Evolutionary conservation across 2,888 invertebrate genomes (phyloP), one percentile per base, ranked within the genome.

Genomic region (Stictocephala bisonia): DNA sequence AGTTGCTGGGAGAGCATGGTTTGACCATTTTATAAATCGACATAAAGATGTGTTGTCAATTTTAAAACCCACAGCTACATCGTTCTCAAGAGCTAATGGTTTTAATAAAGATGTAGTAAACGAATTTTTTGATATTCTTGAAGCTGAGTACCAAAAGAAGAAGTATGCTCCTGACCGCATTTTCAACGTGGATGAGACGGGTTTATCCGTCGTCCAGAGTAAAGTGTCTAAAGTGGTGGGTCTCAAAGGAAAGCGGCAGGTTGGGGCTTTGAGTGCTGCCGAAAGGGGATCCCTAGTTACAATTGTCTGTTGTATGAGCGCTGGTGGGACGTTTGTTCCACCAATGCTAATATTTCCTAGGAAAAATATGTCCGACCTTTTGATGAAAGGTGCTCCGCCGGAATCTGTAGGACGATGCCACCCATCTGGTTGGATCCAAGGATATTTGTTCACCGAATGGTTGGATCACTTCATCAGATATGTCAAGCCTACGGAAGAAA

Each of bases 121-220:
- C 40, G 40, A 7, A 4, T 74, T 76, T 35, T 73, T 73, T 44
- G 70, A 74, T 22, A n/a, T 75, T 15, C 31, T 75, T 0, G 73
- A 75, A 24, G 35, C 29, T 11, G 40, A 77, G 76, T 48, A 75
- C 77, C 69, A 51, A 75, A 31, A 76, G 79, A 27, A 71, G 78
- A 31, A 71, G 75, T n/a, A 77, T 79, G 60, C 48, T 18, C 24
- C 51, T 6, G 66, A 72, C n/a, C 7, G 72, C 0, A 66, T 82
- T 24, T 82, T 76, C 60, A 83, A 83, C 70, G 80, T 82, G 0
- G 82, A 83, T 71, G 82, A 83, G 76, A 82, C 82, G 15, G 83
- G 82, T 1, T 71, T 84, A 3, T 73, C 80, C 18, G 77, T 80
- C 9, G 81, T 82, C 3, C 82, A 78, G 73, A 80, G 77, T 11